Evolutionary conservation across 2,888 invertebrate species (phyloP).

Genomic region (Amphipoea oculea): DNA sequence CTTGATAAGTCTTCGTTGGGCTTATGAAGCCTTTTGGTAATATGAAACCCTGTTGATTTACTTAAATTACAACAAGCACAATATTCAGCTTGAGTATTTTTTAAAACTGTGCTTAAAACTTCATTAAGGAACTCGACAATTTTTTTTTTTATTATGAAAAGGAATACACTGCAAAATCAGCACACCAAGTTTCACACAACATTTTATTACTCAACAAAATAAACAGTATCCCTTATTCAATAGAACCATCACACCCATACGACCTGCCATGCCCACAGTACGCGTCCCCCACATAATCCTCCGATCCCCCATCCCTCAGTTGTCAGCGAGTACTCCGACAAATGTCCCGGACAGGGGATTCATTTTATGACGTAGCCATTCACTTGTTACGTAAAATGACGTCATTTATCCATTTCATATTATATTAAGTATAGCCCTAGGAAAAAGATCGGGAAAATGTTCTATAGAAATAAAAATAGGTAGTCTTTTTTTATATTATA

Average conservation of each 20-base stretch:
- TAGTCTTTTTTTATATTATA: background rate
- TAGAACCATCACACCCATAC: slow-evolving; percentile 1
- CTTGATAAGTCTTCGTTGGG: background rate
- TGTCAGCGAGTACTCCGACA: slow-evolving; percentile 72
- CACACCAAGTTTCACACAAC: background rate
- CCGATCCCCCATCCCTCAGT: slow-evolving; percentile 71
- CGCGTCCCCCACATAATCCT: slow-evolving; percentile 57
- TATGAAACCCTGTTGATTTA: background rate
- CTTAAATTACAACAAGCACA: background rate
- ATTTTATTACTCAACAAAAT: background rate
- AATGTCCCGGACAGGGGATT: slow-evolving; percentile 61
- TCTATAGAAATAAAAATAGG: slow-evolving; percentile 2
- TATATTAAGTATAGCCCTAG: slow-evolving; percentile 34
- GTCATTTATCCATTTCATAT: slow-evolving; percentile 64
- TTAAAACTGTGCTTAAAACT: background rate
- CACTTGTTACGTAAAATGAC: slow-evolving; percentile 57
- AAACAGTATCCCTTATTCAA: slow-evolving; percentile 13
- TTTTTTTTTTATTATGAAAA: background rate
- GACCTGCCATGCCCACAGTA: slow-evolving; percentile 67
- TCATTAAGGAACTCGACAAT: background rate
- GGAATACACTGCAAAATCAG: background rate
- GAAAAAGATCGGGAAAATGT: slow-evolving; percentile 12
- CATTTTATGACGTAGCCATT: slow-evolving; percentile 68
- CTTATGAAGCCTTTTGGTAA: background rate
- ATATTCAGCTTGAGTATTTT: background rate